Evolutionary conservation across 2,113 vertebrate species (phyloP), one percentile per base, ranked within the genome.

Genomic region (Siniperca knerii): DNA sequence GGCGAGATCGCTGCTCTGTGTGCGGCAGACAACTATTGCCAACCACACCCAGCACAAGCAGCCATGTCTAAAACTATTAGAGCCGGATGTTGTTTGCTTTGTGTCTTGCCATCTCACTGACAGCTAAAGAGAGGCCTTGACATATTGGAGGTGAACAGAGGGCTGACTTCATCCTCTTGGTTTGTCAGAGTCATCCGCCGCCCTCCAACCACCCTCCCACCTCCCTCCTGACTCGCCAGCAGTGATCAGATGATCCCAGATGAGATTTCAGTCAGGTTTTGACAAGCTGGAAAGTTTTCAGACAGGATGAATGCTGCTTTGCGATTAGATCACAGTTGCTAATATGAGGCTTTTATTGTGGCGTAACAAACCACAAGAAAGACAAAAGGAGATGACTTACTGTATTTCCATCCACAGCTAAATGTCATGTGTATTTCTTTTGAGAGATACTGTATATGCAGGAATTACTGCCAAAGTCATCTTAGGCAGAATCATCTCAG

Each of bases 51-150:
- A 87, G 86, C 82, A 33, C 23, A 21, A 64, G 73, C 74, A 81
- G 84, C 65, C 67, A 83, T 66, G 89, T 88, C 85, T 87, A 88
- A 91, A 93, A 92, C 90, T 88, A 89, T 93, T 90, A 92, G 72
- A 71, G 70, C 1, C 20, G 75, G 69, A 61, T 82, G 75, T 66
- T 68, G 77, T 89, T 86, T 82, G 75, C 81, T 87, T 90, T 91
- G 80, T 78, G 50, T 74, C 70, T 84, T 78, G 74, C 77, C 70
- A 62, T 79, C 76, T 90, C 73, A 18, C 78, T 91, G 93, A 93
- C 90, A 90, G 91, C 86, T 84, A 81, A 37, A 76, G n/a, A 86
- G 84, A 70, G 81, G 89, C 64, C 84, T 75, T 10, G 40, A 78
- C 80, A 60, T 71, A 79, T 10, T 73, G 82, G 77, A 89, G 87